Conservation (phyloP, 2,888 invertebrate species). For the Acronicta psi region DNA sequence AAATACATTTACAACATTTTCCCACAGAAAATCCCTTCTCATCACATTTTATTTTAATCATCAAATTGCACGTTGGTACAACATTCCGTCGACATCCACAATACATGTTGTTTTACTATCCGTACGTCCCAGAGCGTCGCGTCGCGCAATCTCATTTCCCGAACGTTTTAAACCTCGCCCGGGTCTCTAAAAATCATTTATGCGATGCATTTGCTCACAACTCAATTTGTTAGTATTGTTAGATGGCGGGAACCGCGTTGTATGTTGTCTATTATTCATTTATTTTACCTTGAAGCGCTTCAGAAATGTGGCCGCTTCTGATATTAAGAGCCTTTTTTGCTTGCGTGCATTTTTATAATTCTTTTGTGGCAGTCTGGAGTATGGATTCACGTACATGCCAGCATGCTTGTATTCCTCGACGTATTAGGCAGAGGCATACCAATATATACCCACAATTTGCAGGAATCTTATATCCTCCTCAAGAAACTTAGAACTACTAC, state of each 20-base stretch:
- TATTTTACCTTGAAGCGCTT: neutral
- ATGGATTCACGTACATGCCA: no score
- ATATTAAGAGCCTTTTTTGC: no score
- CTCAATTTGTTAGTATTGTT: conserved; percentile 28
- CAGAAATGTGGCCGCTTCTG: neutral
- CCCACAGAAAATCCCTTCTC: conserved; percentile 1
- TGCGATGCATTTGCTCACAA: conserved; percentile 38
- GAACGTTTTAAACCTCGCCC: conserved; percentile 42
- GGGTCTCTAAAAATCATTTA: conserved; percentile 54
- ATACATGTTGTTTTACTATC: conserved; percentile 24
- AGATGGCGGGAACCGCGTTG: neutral
- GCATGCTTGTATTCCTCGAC: no score
- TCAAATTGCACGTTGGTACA: conserved; percentile 22
- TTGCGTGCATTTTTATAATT: no score
- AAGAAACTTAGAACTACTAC: no score
- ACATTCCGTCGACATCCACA: conserved; percentile 4
- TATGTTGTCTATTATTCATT: neutral
- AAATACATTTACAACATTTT: neutral
- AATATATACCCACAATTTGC: no score
- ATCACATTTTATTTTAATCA: conserved; percentile 35
- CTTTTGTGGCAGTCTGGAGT: no score
- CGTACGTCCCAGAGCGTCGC: conserved; percentile 16
- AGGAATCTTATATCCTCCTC: no score
- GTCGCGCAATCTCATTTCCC: conserved; percentile 52
- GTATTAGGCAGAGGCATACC: no score